Conservation (phyloP, 2,797 vertebrate species). For the Lacerta agilis region DNA sequence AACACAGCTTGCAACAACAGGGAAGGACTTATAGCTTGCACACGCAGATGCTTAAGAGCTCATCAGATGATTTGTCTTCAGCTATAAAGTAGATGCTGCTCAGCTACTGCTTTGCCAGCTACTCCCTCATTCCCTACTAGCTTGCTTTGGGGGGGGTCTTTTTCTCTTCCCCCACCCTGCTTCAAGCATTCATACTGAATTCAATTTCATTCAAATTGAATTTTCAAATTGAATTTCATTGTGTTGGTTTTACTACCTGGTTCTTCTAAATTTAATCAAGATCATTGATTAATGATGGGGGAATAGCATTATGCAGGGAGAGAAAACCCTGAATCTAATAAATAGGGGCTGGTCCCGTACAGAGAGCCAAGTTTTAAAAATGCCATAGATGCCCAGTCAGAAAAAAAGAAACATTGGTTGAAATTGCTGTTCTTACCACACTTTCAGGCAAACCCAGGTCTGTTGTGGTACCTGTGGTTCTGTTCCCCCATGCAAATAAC, state of each 20-base stretch:
- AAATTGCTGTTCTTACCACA: no score
- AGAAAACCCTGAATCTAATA: neutral
- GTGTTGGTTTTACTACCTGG: constrained; percentile 18
- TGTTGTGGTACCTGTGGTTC: no score
- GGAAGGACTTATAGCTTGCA: neutral
- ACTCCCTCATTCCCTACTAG: neutral
- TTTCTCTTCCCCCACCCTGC: neutral
- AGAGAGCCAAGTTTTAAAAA: neutral
- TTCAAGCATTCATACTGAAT: constrained; percentile 4
- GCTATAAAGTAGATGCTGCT: neutral
- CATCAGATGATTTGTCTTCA: neutral
- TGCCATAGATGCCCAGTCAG: neutral
- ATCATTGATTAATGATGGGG: constrained; percentile 13
- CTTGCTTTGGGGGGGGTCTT: neutral
- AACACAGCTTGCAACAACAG: neutral
- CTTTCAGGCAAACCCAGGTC: no score
- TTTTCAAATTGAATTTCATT: constrained; percentile 38
- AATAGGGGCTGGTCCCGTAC: neutral
- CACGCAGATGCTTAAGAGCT: neutral
- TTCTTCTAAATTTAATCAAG: constrained; percentile 35
- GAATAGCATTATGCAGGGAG: neutral
- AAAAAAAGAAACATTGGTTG: neutral
- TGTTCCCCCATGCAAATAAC: no score
- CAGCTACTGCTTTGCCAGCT: neutral
- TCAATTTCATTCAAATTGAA: constrained; percentile 31